Base-by-base conservation (phyloP, 2,113 vertebrate species). In the Progne subis region DNA sequence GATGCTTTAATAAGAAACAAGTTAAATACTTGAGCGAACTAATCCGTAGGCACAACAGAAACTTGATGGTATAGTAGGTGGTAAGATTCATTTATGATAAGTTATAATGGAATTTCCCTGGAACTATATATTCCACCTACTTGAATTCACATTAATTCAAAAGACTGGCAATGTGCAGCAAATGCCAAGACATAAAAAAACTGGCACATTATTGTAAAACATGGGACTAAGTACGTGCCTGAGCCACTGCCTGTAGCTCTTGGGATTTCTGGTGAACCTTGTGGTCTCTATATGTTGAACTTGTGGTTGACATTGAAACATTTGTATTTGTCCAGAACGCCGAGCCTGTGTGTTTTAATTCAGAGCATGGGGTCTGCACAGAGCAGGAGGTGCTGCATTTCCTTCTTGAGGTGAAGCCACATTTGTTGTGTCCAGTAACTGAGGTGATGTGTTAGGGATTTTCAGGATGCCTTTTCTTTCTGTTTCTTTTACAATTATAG, bases 71-170 rank as follows among this genome's bases (percentile, higher is more conserved):
- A 34, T 78, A 52, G 86, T 83, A 78, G 91, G 94, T 81, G 64
- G 64, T 37, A 50, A 78, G 74, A 92, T 92, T 92, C 7, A 72
- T 78, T 95, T 89, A 77, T 88, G 63, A 11, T 70, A 75, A 92
- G 25, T 92, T 96, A 43, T 69, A 63, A 63, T 90, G 90, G 90
- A 95, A 90, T 96, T 93, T 50, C 72, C 94, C 49, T 70, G 82
- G 34, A 83, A 86, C 13, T 34, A 12, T 76, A 20, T 74, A 80
- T 94, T 91, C 74, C 68, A 84, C 84, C 85, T 92, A 94, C 95
- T 46, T 69, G 53, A 49, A 59, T 12, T 34, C 39, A 76, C 8
- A 31, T 17, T 55, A 63, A 59, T 82, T 79, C 34, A 82, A 29
- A 69, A 68, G 72, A 46, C 59, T 41, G 72, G 47, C 34, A 72